These are phyloP conservation scores for Apodemia zela DNA, from an alignment of 2,888 invertebrate genomes.

Conservation along the genomic window DNA sequence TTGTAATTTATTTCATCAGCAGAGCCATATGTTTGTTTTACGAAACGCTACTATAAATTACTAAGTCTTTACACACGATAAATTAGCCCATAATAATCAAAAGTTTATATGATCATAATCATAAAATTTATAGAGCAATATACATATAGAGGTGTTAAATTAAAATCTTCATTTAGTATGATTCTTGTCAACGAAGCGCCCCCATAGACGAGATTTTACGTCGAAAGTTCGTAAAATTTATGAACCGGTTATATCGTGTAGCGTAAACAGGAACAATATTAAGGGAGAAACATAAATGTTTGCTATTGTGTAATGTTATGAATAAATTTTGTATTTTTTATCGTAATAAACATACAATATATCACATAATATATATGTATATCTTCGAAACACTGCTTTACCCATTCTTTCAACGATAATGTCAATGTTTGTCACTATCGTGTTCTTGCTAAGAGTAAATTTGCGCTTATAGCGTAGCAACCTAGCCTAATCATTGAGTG, in stretches of 20 bases:
- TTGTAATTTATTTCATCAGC: no score
- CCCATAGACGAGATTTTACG: slow-evolving; percentile 36
- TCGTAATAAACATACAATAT: no score
- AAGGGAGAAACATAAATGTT: not conserved
- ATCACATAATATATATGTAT: no score
- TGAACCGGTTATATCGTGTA: slow-evolving; percentile 61
- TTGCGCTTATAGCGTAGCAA: no score
- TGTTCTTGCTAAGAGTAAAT: no score
- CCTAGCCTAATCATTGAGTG: no score
- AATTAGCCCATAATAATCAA: not conserved
- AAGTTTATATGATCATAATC: not conserved
- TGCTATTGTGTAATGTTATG: not conserved
- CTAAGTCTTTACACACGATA: not conserved
- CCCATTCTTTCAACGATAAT: no score
- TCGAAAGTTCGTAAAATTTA: slow-evolving; percentile 65
- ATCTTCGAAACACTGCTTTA: no score
- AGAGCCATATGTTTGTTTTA: not conserved
- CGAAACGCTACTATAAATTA: not conserved
- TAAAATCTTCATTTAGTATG: not conserved
- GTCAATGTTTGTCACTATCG: no score
- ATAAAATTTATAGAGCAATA: not conserved
- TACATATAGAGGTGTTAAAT: slow-evolving; percentile 1
- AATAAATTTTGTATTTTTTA: not conserved
- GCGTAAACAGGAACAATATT: slow-evolving; percentile 49
- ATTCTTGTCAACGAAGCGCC: not conserved